These are phyloP conservation scores for Epinotia ramella DNA, from an alignment of 2,888 invertebrate genomes.

Conservation along the genomic window DNA sequence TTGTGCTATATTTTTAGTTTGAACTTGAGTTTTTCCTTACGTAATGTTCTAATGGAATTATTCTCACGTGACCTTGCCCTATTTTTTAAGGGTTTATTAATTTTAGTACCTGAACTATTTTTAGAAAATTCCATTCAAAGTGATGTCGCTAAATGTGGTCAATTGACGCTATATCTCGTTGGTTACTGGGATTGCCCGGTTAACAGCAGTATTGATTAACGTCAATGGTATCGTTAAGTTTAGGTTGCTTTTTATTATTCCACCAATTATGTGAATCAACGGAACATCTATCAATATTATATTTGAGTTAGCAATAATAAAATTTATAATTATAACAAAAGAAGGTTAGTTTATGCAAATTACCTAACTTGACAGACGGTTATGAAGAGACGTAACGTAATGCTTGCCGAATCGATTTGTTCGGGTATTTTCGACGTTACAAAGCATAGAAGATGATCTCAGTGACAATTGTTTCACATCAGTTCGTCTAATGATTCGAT, in stretches of 20 bases:
- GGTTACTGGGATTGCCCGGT: constrained; percentile 30
- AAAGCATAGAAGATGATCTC: not conserved
- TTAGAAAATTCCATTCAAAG: not conserved
- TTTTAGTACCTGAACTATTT: not conserved
- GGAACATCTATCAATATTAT: not conserved
- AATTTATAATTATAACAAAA: constrained; percentile 19
- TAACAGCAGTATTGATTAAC: constrained; percentile 39
- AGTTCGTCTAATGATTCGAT: not conserved
- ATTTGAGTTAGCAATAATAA: not conserved
- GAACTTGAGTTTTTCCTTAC: constrained; percentile 67
- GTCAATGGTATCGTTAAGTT: not conserved
- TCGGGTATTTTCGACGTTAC: not conserved
- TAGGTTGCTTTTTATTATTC: not conserved
- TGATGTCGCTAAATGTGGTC: not conserved
- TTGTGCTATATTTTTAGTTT: constrained; percentile 20
- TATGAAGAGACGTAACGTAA: not conserved
- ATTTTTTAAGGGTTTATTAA: constrained; percentile 51
- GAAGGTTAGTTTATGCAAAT: constrained; percentile 29
- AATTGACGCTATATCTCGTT: constrained; percentile 16
- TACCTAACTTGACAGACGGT: constrained; percentile 24
- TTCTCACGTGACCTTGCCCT: constrained; percentile 82
- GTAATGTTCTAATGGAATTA: constrained; percentile 77
- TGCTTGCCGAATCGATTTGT: not conserved
- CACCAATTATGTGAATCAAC: not conserved
- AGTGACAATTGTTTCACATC: not conserved